Base-by-base conservation (phyloP, 2,888 invertebrate genomes). In the Pseudococcus viburni region DNA sequence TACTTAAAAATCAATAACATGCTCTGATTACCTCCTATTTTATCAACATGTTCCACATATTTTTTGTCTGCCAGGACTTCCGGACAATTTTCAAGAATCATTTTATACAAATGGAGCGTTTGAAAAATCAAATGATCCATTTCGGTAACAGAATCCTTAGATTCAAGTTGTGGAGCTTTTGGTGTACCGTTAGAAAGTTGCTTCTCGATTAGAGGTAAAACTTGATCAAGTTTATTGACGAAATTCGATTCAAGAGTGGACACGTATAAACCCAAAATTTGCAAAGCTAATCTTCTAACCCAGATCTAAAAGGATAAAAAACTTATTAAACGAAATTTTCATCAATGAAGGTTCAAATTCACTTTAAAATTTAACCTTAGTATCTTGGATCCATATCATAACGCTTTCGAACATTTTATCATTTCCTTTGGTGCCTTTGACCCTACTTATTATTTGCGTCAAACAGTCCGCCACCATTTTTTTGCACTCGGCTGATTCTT, bases 221-320 rank as follows among this genome's bases (percentile, higher is more conserved):
- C 19, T n/a, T 26, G n/a, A 11, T 83, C 42, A 3, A 88, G 48
- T 39, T 88, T 88, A 9, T 33, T 6, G 2, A 39, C 19, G 42
- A 88, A 88, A 39, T 83, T 39, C 0, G 17, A 80, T 19, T 42
- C 19, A 11, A 55, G 42, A n/a, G 48, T 55, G 9, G 83, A 94
- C 0, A 97, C 95, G 91, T 98, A 96, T 89, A 97, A 92, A 0
- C 96, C 96, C 90, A 95, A 94, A 0, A 97, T 91, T 91, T 96
- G 96, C 0, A 96, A 95, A 0, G 95, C 96, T 90, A 98, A 92
- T 90, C 95, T 95, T 33, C 95, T 93, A 90, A 96, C 42, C n/a
- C 12, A 55, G 15, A 88, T 80, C 88, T 88, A 19, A 17, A 15
- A 19, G 4, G 6, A 22, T n/a, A 19, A 11, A 9, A 80, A n/a